Conservation (phyloP, 2,888 invertebrate genomes). For the Sarcophaga caerulescens region DNA sequence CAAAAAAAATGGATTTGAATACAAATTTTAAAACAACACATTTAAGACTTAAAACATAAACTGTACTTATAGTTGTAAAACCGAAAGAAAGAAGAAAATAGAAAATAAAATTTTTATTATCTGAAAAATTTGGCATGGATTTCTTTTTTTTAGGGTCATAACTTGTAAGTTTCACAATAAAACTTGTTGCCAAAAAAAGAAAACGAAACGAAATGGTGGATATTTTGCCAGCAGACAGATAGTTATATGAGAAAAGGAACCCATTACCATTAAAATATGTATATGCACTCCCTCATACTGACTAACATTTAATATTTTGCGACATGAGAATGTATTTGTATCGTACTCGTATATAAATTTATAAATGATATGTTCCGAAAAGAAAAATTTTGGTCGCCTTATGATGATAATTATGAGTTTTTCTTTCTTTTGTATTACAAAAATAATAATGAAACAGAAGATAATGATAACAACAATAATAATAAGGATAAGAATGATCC, state of each 20-base stretch:
- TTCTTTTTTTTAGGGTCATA: conserved; percentile 54
- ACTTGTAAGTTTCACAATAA: conserved; percentile 64
- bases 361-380: neutral
- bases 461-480: conserved; percentile 29
- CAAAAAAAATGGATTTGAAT: conserved; percentile 29
- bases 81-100: neutral
- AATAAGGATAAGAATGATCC: conserved; percentile 6
- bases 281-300: too few relatives aligned
- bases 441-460: too few relatives aligned
- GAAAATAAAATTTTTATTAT: conserved; percentile 41
- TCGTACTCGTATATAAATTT: neutral
- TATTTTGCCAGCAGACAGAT: conserved; percentile 30
- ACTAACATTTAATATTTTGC: neutral
- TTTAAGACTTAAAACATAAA: neutral
- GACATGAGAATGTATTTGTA: neutral
- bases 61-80: too few relatives aligned
- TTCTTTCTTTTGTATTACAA: too few relatives aligned
- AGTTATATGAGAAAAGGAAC: conserved; percentile 36
- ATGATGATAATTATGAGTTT: conserved; percentile 30
- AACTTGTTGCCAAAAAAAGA: conserved; percentile 66
- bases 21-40: conserved; percentile 15
- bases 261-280: conserved; percentile 33
- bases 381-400: conserved; percentile 22
- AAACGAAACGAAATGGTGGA: neutral
- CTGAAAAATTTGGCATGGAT: conserved; percentile 58